A percentile compares a stretch with the other conserved stretches of the same genome.
These are phyloP conservation scores for Heteromurus nitidus DNA, from an alignment of 2,888 invertebrate genomes.

Conservation along the genomic window DNA sequence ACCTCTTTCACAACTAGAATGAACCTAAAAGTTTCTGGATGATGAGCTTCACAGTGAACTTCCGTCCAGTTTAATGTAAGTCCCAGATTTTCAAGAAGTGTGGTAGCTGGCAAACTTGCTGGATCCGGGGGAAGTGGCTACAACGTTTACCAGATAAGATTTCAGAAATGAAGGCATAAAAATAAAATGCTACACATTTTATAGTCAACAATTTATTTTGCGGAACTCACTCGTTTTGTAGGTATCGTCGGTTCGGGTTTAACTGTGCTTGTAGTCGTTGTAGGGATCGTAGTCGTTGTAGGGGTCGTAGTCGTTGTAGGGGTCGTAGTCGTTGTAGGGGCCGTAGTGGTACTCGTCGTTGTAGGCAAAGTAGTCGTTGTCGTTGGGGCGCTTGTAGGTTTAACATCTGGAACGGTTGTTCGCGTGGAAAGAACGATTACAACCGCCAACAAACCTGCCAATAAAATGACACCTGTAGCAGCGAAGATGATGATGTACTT, in stretches of 20 bases:
- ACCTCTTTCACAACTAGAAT: background rate
- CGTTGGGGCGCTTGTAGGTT: slow-evolving; percentile 21
- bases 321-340: slow-evolving; percentile 5
- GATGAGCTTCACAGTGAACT: slow-evolving; percentile 1
- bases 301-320: background rate
- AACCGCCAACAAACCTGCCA: slow-evolving; percentile 3
- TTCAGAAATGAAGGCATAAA: background rate
- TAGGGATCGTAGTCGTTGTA: background rate
- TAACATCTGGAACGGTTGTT: slow-evolving; percentile 22
- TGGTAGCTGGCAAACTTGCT: background rate
- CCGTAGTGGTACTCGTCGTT: slow-evolving; percentile 2
- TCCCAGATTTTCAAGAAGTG: slow-evolving; percentile 29
- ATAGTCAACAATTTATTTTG: too few species aligned
- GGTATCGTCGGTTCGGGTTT: background rate
- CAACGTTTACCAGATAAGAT: background rate
- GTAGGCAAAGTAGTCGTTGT: slow-evolving; percentile 8
- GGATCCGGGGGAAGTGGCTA: slow-evolving; percentile 47
- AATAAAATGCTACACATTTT: background rate
- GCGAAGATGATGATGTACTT: background rate
- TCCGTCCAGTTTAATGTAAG: slow-evolving; percentile 24
- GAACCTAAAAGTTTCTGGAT: slow-evolving; percentile 1
- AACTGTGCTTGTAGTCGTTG: slow-evolving; percentile 15
- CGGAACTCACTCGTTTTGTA: slow-evolving; percentile 11
- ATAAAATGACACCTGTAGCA: background rate
- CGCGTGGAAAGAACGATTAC: background rate